Evolutionary conservation across 2,797 vertebrate species (phyloP).

Genomic region (Acanthornis magna): DNA sequence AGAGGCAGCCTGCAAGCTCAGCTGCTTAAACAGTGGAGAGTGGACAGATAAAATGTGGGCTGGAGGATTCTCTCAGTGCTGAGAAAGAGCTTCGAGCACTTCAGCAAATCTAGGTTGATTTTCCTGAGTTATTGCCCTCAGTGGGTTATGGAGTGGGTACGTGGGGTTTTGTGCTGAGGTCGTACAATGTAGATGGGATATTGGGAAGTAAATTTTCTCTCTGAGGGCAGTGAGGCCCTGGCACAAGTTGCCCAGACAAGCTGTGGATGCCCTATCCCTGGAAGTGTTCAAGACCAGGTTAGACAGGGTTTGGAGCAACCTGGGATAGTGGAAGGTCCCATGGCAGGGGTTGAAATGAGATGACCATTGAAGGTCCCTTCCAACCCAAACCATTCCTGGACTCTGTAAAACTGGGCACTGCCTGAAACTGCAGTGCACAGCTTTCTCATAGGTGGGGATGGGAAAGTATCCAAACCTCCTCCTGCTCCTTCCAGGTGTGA

Average conservation of each 20-base stretch:
- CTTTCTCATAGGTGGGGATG: neutral
- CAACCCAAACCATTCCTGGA: neutral
- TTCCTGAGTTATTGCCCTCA: neutral
- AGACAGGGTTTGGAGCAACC: neutral
- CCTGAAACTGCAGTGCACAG: neutral
- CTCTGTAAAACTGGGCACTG: neutral
- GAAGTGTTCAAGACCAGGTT: neutral
- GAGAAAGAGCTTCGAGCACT: neutral
- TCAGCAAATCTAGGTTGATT: neutral
- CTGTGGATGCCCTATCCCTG: neutral
- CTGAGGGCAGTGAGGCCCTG: neutral
- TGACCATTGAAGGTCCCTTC: neutral
- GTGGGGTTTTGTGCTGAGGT: neutral
- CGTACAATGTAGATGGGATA: neutral
- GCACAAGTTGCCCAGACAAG: neutral
- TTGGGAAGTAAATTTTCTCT: neutral
- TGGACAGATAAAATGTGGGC: neutral
- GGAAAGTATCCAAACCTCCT: neutral
- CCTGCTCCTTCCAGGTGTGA: neutral
- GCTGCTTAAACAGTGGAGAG: constrained; percentile 17
- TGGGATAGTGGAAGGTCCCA: accelerated
- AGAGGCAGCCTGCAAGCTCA: constrained; percentile 33
- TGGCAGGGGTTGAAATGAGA: neutral
- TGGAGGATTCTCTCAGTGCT: neutral
- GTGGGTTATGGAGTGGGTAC: neutral